Evolutionary conservation across 2,888 invertebrate genomes (phyloP), one percentile per base, ranked within the genome.

Genomic region (Phlogophora meticulosa): DNA sequence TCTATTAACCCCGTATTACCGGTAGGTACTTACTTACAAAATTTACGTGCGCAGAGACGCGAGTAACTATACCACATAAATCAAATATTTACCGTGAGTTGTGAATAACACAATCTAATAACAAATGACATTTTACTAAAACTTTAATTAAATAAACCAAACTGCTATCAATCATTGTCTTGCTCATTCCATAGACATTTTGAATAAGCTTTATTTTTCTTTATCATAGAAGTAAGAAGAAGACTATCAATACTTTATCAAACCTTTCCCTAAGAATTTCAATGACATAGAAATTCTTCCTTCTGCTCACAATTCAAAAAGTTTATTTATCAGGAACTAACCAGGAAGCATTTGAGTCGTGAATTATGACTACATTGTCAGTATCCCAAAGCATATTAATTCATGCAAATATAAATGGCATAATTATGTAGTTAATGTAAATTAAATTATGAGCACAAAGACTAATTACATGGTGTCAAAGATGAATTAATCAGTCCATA

Each of bases 391-490:
- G 77, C 57, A 71, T 81, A 82, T 82, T 84, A 84, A 83, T 83
- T 42, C 68, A 89, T 87, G 87, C 85, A 84, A 88, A 89, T 86
- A 72, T 76, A 81, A 85, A 86, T 78, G 75, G 81, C 79, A 78
- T 84, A 28, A 28, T 28, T 28, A 76, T 77, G 87, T 85, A 87
- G 89, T 92, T 89, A 87, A 91, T 90, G 90, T 84, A 85, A 90
- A 91, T 88, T 85, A 88, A 87, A 90, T 89, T 89, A 87, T 82
- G 71, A 62, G 78, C 83, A 68, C 72, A 70, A 72, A 78, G 68
- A 69, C 72, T 89, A 87, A 89, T 89, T 85, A 87, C 86, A 87
- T 58, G 61, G 85, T 91, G 88, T 89, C 88, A 86, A 89, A 89
- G 82, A 84, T 84, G 81, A 90, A 88, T 90, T 89, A 87, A 89